A percentile compares a stretch with the other conserved stretches of the same genome.
phyloP scores from a whole-genome alignment of 2,888 invertebrate species.

The Nemapogon koenigi region DNA sequence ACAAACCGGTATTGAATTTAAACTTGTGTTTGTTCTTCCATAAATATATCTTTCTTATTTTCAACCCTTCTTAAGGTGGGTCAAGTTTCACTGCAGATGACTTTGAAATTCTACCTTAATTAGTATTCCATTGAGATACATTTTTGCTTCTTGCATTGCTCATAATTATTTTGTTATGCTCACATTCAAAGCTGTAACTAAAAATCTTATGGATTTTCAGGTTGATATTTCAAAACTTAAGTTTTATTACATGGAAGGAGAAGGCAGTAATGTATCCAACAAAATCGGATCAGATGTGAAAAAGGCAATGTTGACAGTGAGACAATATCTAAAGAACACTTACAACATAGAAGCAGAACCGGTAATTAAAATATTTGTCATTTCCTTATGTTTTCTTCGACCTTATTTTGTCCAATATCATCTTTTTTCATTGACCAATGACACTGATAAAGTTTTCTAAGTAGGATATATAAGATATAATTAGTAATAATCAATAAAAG shows the following conservation, averaged over 20 bases:
- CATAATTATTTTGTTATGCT: background rate
- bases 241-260: conserved; percentile 83
- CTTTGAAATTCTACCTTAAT: too few species aligned
- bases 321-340: conserved; percentile 56
- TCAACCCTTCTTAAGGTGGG: too few species aligned
- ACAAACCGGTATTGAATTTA: conserved; percentile 33
- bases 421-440: too few species aligned
- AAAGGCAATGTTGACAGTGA: conserved; percentile 60
- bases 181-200: conserved; percentile 11
- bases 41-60: too few species aligned
- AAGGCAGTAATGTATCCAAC: conserved; percentile 70
- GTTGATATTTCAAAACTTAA: conserved; percentile 69
- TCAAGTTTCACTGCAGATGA: too few species aligned
- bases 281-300: conserved; percentile 66
- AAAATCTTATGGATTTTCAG: too few species aligned
- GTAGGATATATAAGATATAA: too few species aligned
- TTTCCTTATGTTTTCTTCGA: conserved; percentile 4
- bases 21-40: too few species aligned
- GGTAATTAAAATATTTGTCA: conserved; percentile 30
- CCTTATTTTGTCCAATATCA: background rate
- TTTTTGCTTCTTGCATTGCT: too few species aligned
- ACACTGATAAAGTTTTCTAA: too few species aligned
- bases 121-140: too few species aligned
- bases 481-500: too few species aligned
- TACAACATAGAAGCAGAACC: conserved; percentile 64